Evolutionary conservation across 2,888 invertebrate species (phyloP), one percentile per base, ranked within the genome.

Genomic region (Exocentrus adspersus): DNA sequence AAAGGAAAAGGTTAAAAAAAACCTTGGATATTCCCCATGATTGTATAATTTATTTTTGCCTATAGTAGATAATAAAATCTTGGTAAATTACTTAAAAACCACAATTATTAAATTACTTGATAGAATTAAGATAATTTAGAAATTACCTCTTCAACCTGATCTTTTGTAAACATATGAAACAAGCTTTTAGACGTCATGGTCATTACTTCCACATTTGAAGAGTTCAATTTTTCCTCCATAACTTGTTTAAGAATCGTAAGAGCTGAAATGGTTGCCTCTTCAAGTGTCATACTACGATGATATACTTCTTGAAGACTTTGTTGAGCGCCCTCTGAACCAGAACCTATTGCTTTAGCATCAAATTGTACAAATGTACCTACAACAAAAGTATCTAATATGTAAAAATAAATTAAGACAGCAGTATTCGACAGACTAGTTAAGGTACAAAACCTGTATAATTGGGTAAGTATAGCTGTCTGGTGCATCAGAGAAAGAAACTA

Each of bases 261-360:
- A 0, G 97, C 92, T 10, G 94, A 85, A 78, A 94, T 95, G 67
- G 94, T 92, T 0, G 98, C 98, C 85, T 98, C 98, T 69, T 91
- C 90, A 53, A 99, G 83, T 0, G 94, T 95, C 93, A 99, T 96
- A 17, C 95, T 93, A 86, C 94, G 87, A 74, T 89, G 89, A 73
- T 87, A 91, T 10, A 88, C 86, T 77, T 91, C 91, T 84, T 90
- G 85, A 59, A 91, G 84, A 77, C 96, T 95, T 82, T 99, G 98
- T 82, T 99, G 98, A 50, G 99, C 99, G 0, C 98, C 99, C 84
- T 99, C 99, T 73, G 97, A 97, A 30, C 98, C 99, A 0, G 99
- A 98, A 0, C 99, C 99, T 74, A 99, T 99, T 1, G 99, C 98
- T 84, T 99, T 99, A 28, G 99, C 99, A 77, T 97, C 94, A 83